phyloP scores from a whole-genome alignment of 2,113 vertebrate genomes.

The Campylomormyrus numenius region DNA sequence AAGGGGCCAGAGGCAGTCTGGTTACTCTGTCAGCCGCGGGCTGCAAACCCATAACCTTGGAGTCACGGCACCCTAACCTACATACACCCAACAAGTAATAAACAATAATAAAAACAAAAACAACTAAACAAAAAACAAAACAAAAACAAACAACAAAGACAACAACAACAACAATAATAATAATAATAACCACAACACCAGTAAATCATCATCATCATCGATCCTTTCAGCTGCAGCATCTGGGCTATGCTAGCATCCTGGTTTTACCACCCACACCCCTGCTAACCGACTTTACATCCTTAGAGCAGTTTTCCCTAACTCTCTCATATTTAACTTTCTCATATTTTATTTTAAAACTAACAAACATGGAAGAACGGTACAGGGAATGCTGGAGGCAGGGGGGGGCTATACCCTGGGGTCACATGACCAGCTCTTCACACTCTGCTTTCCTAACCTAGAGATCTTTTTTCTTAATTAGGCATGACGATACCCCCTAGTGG shows the following conservation, averaged over 20 bases:
- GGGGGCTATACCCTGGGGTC: neutral
- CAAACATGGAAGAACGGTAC: neutral
- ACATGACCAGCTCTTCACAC: neutral
- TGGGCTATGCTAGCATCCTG: no score
- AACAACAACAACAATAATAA: neutral
- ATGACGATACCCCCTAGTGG: neutral
- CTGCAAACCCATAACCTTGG: neutral
- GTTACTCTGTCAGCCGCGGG: neutral
- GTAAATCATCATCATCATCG: neutral
- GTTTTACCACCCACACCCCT: neutral
- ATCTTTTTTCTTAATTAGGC: neutral
- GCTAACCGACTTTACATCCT: neutral
- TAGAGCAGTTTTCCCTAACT: neutral
- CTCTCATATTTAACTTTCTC: neutral
- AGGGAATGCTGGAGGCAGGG: no score
- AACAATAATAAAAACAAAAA: neutral
- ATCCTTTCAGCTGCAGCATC: neutral
- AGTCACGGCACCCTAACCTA: neutral
- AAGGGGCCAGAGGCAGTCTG: neutral
- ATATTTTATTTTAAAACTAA: neutral
- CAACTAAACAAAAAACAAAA: neutral
- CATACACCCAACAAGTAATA: neutral
- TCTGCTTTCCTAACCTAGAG: neutral
- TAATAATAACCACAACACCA: neutral
- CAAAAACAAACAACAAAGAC: neutral